Evolutionary conservation across 2,888 invertebrate genomes (phyloP), one percentile per base, ranked within the genome.

Genomic region (Hydriomena furcata): DNA sequence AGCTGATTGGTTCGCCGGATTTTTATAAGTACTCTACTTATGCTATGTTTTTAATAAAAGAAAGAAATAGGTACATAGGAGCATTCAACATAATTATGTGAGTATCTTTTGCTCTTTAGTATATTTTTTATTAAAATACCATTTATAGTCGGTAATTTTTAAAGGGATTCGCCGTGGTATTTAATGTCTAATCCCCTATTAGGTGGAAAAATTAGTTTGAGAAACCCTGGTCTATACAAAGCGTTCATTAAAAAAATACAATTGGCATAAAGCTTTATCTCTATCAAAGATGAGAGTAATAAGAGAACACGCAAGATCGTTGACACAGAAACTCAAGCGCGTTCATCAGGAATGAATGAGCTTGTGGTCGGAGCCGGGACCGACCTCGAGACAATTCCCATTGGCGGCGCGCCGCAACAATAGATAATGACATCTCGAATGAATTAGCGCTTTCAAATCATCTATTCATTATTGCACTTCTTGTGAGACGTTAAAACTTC

Each of bases 301-400:
- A 72, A 59, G 63, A 59, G 63, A 52, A 61, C 59, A 68, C 60
- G 58, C 55, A 64, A 68, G 68, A 76, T 62, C 73, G 61, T 69
- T 77, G 77, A 73, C 76, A 79, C 63, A 79, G 73, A 80, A 76
- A 71, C 68, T 66, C 58, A 4, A 61, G 65, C 58, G 65, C 60
- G 62, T 69, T 66, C 66, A 74, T 69, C 71, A 63, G 54, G 66
- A 68, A 70, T 71, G 69, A 71, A 73, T 70, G 68, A 68, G 68
- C 68, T 68, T 71, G 71, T 67, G 68, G 67, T 73, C 67, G 66
- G 63, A 72, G 68, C 66, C 66, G 68, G 61, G 67, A 65, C 67
- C 71, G 68, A 72, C 68, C 68, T 70, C 63, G 55, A 66, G 70
- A 68, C 71, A 63, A 75, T 83, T 84, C 84, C 70, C 82, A 83